phyloP scores from a whole-genome alignment of 2,888 invertebrate species.

The Micropterix aruncella region DNA sequence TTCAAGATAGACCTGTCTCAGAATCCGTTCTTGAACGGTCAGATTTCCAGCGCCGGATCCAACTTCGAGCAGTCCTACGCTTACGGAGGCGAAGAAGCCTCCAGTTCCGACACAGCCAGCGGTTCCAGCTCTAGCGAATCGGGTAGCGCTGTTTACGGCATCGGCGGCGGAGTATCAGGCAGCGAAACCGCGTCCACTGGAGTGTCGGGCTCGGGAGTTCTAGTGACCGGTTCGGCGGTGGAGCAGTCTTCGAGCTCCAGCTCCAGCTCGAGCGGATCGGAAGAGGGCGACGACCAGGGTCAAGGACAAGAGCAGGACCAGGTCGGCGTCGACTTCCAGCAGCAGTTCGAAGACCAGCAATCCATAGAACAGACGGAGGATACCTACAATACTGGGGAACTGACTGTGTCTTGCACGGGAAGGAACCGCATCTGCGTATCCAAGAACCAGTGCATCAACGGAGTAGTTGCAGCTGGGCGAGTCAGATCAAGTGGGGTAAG shows the following conservation, averaged over 20 bases:
- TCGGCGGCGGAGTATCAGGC: background rate
- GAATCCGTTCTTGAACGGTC: constrained; percentile 19
- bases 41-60: constrained; percentile 8
- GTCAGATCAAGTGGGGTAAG: constrained; percentile 40
- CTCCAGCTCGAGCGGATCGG: background rate
- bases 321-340: constrained; percentile 24
- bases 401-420: constrained; percentile 41
- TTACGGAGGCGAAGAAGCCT: background rate
- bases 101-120: background rate
- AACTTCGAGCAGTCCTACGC: background rate
- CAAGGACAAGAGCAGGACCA: constrained; percentile 23
- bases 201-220: background rate
- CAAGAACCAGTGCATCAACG: constrained; percentile 44
- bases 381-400: constrained; percentile 21
- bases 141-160: background rate
- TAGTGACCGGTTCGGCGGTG: background rate
- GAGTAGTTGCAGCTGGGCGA: constrained; percentile 36
- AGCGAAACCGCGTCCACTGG: background rate
- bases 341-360: constrained; percentile 21
- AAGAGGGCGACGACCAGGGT: constrained; percentile 14
- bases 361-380: constrained; percentile 24
- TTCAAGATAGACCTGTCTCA: constrained; percentile 13
- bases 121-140: background rate
- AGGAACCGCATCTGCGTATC: constrained; percentile 45
- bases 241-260: background rate